phyloP scores from a whole-genome alignment of 2,888 invertebrate species.

The Chrysolina oricalcia region DNA sequence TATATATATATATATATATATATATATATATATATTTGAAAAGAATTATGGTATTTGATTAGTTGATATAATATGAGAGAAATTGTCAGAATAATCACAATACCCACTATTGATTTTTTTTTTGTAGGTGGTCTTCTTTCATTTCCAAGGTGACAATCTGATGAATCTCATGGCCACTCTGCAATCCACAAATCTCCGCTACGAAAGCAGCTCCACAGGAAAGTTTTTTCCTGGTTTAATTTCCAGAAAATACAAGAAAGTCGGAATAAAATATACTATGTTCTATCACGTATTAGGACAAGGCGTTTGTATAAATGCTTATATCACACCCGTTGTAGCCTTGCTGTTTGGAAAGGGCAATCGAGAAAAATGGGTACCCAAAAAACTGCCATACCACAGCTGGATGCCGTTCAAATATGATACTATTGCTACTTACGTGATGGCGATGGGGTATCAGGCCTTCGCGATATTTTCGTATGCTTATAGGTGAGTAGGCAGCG shows the following conservation, averaged over 20 bases:
- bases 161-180: slow-evolving; percentile 58
- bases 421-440: slow-evolving; percentile 60
- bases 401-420: slow-evolving; percentile 67
- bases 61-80: no score
- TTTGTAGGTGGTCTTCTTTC: slow-evolving; percentile 60
- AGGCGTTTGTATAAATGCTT: slow-evolving; percentile 62
- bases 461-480: slow-evolving; percentile 65
- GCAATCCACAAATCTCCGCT: slow-evolving; percentile 59
- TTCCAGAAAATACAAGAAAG: slow-evolving; percentile 56
- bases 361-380: slow-evolving; percentile 47
- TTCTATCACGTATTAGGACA: slow-evolving; percentile 62
- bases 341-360: slow-evolving; percentile 43
- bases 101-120: no score
- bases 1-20: no score
- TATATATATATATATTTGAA: no score
- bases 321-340: slow-evolving; percentile 61
- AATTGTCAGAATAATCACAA: no score
- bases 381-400: slow-evolving; percentile 63
- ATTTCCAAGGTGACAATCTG: slow-evolving; percentile 55
- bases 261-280: slow-evolving; percentile 61
- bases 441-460: slow-evolving; percentile 65
- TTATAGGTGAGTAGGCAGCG: slow-evolving; percentile 45
- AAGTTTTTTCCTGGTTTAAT: slow-evolving; percentile 58
- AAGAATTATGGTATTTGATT: no score
- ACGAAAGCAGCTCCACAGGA: slow-evolving; percentile 53